phyloP scores from a whole-genome alignment of 2,888 invertebrate species.

The Petrophora chlorosata region DNA sequence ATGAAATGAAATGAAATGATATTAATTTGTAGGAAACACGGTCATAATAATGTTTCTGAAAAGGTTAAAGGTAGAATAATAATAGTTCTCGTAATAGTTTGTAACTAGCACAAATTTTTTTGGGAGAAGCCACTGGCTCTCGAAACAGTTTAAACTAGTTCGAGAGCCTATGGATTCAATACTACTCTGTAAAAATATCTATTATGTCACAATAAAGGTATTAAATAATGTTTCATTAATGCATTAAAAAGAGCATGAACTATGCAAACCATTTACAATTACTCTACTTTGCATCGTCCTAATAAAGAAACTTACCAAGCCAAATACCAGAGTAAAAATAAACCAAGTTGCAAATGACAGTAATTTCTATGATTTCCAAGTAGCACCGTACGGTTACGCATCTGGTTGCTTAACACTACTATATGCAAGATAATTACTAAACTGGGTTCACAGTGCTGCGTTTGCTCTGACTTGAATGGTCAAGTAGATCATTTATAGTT shows the following conservation, averaged over 20 bases:
- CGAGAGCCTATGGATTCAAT: too few species aligned
- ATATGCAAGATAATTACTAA: constrained; percentile 49
- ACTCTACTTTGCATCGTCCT: constrained; percentile 11
- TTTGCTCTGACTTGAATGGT: constrained; percentile 31
- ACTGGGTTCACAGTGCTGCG: constrained; percentile 44
- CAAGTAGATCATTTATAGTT: background rate
- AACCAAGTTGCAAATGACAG: constrained; percentile 25
- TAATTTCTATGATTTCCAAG: constrained; percentile 44
- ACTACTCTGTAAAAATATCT: too few species aligned
- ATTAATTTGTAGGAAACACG: too few species aligned
- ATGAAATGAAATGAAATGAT: too few species aligned
- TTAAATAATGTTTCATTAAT: background rate
- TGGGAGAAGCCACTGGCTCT: too few species aligned
- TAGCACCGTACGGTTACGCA: constrained; percentile 39
- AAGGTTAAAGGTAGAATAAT: too few species aligned
- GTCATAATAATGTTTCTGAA: too few species aligned
- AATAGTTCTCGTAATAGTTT: too few species aligned
- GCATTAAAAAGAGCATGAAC: background rate
- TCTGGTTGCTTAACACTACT: constrained; percentile 48
- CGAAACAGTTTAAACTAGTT: too few species aligned
- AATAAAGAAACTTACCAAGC: constrained; percentile 5
- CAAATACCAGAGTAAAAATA: constrained; percentile 33
- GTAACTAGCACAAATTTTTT: too few species aligned
- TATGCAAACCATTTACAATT: constrained; percentile 4
- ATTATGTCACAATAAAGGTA: background rate